Conservation (phyloP, 2,797 vertebrate genomes). For the Falco concolor region DNA sequence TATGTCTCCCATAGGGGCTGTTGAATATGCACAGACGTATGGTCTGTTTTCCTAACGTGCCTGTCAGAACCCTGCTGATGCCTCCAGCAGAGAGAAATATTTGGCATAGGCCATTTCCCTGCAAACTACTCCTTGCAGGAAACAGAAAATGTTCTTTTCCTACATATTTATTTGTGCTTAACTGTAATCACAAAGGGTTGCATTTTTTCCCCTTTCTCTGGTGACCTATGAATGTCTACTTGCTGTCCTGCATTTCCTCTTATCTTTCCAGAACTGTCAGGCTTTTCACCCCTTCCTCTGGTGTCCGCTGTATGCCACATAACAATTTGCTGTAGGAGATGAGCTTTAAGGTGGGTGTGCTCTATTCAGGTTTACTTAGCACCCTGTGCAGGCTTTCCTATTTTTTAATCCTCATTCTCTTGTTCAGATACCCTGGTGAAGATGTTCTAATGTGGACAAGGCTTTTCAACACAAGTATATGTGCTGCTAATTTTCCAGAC, state of each 20-base stretch:
- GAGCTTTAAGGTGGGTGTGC: not conserved
- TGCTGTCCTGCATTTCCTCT: not conserved
- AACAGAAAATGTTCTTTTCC: not conserved
- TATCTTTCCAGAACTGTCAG: not conserved
- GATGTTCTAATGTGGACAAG: not conserved
- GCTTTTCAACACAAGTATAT: not conserved
- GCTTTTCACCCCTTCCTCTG: not conserved
- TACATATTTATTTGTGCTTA: slow-evolving; percentile 15
- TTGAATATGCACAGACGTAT: slow-evolving; percentile 42
- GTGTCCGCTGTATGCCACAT: not conserved
- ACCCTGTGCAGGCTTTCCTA: not conserved
- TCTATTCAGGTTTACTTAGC: not conserved
- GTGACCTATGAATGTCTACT: not conserved
- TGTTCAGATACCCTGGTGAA: not conserved
- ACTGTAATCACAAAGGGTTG: not conserved
- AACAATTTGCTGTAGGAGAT: not conserved
- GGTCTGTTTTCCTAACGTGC: slow-evolving; percentile 35
- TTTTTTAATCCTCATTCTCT: not conserved
- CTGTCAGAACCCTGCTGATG: slow-evolving; percentile 54
- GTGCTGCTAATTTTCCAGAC: not conserved
- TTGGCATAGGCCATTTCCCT: slow-evolving; percentile 18
- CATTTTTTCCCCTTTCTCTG: not conserved
- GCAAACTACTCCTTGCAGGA: not conserved
- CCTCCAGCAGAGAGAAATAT: slow-evolving; percentile 56
- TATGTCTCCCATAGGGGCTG: slow-evolving; percentile 40